Conservation (phyloP, 2,797 vertebrate genomes). For the Australoheros facetus region DNA sequence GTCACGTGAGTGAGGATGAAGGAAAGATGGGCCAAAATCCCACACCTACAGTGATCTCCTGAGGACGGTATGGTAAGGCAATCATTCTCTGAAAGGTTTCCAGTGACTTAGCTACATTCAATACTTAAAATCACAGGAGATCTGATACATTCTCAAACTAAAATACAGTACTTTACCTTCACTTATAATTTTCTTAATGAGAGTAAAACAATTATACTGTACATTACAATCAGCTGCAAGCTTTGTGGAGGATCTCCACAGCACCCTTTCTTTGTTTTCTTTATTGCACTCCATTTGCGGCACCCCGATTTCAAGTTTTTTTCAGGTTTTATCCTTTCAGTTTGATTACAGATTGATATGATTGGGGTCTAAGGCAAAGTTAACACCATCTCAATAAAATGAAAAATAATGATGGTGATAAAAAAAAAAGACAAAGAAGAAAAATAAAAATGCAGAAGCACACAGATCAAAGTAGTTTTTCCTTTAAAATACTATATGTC, state of each 20-base stretch:
- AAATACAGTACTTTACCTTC: conserved; percentile 6
- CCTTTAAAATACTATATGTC: conserved; percentile 42
- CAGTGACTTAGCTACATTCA: conserved; percentile 32
- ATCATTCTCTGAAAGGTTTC: conserved; percentile 1
- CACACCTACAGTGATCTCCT: conserved; percentile 35
- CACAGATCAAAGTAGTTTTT: conserved; percentile 22
- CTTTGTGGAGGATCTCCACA: conserved; percentile 48
- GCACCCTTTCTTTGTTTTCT: conserved; percentile 42
- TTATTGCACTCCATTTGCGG: conserved; percentile 29
- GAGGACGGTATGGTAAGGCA: conserved; percentile 22
- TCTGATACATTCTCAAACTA: conserved; percentile 25
- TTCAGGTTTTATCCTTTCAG: conserved; percentile 52
- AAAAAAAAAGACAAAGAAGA: conserved; percentile 4
- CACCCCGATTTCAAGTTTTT: conserved; percentile 25
- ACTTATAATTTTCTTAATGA: conserved; percentile 23
- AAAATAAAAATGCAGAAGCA: conserved; percentile 17
- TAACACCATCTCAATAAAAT: conserved; percentile 19
- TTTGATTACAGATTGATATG: conserved; percentile 8
- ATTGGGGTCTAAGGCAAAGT: neutral
- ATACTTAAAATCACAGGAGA: neutral
- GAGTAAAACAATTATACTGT: conserved; percentile 31
- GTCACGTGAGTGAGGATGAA: conserved; percentile 14
- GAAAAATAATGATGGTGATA: neutral
- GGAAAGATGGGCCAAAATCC: conserved; percentile 34
- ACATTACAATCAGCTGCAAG: conserved; percentile 48